A percentile compares a stretch with the other conserved stretches of the same genome.
phyloP scores from a whole-genome alignment of 2,888 invertebrate genomes.

The Charanyca ferruginea region DNA sequence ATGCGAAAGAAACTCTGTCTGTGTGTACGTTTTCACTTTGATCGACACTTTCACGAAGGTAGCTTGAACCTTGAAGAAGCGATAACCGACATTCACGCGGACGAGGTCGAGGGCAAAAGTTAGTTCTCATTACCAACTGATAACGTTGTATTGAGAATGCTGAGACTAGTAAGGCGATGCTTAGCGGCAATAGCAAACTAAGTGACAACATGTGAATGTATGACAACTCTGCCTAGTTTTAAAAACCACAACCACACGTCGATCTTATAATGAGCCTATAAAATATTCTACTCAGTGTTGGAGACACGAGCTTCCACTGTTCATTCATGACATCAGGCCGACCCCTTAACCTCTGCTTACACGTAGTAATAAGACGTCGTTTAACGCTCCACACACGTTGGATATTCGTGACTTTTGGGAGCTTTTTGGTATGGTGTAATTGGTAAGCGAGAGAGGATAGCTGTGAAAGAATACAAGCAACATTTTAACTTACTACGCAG shows the following conservation, averaged over 20 bases:
- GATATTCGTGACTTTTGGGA: conserved; percentile 83
- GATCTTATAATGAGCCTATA: conserved; percentile 59
- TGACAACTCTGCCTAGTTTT: not conserved
- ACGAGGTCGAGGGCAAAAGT: no score
- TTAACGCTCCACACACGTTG: conserved; percentile 86
- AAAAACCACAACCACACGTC: conserved; percentile 8
- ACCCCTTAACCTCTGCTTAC: conserved; percentile 74
- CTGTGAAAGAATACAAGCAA: not conserved
- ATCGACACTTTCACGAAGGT: no score
- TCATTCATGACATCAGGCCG: conserved; percentile 58
- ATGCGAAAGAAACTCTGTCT: no score
- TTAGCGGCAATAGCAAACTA: no score
- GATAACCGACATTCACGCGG: no score
- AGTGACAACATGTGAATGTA: no score
- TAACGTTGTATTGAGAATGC: no score
- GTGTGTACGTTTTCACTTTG: no score
- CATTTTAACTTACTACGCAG: not conserved
- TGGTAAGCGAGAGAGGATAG: conserved; percentile 29
- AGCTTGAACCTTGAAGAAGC: no score
- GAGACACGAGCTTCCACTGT: conserved; percentile 63
- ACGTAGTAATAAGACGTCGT: conserved; percentile 79
- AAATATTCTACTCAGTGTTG: conserved; percentile 69
- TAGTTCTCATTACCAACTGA: no score
- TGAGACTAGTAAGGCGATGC: no score
- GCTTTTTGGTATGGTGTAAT: conserved; percentile 57